Percentiles rank a stretch among this genome's conserved stretches.
Conservation (phyloP, 2,888 invertebrate species). For the Morpho deidamia region DNA sequence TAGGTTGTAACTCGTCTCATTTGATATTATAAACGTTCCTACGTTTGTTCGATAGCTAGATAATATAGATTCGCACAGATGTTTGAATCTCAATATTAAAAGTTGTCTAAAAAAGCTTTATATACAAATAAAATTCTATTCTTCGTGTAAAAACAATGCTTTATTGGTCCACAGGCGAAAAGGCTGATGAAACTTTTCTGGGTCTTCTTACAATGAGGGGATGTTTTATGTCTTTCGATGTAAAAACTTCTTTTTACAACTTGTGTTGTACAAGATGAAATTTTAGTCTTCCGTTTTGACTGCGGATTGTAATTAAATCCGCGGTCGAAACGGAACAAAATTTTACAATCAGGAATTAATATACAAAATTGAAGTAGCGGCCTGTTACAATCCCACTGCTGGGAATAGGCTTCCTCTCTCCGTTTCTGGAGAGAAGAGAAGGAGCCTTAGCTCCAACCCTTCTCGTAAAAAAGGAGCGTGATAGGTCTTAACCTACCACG, state of each 20-base stretch:
- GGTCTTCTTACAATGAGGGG: conserved; percentile 13
- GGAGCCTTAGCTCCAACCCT: too few species aligned
- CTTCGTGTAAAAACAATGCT: conserved; percentile 21
- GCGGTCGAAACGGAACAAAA: too few species aligned
- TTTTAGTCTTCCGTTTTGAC: not conserved
- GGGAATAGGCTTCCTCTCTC: too few species aligned
- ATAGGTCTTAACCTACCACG: too few species aligned
- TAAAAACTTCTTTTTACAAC: conserved; percentile 15
- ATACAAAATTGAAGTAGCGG: too few species aligned
- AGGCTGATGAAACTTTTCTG: conserved; percentile 18
- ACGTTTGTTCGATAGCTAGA: too few species aligned
- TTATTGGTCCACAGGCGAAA: conserved; percentile 20
- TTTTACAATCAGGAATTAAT: too few species aligned
- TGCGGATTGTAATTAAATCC: too few species aligned
- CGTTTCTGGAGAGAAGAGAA: too few species aligned
- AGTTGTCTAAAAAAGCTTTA: conserved; percentile 6
- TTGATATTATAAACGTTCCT: not conserved
- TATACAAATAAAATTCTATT: conserved; percentile 16
- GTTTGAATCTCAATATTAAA: conserved; percentile 5
- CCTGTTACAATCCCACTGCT: too few species aligned
- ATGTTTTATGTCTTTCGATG: conserved; percentile 21
- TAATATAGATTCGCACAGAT: not conserved
- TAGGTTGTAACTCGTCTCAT: not conserved
- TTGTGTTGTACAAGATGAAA: conserved; percentile 9
- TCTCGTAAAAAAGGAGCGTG: too few species aligned